These are phyloP conservation scores for Salminus brasiliensis DNA, from an alignment of 2,113 vertebrate genomes.

Conservation along the genomic window DNA sequence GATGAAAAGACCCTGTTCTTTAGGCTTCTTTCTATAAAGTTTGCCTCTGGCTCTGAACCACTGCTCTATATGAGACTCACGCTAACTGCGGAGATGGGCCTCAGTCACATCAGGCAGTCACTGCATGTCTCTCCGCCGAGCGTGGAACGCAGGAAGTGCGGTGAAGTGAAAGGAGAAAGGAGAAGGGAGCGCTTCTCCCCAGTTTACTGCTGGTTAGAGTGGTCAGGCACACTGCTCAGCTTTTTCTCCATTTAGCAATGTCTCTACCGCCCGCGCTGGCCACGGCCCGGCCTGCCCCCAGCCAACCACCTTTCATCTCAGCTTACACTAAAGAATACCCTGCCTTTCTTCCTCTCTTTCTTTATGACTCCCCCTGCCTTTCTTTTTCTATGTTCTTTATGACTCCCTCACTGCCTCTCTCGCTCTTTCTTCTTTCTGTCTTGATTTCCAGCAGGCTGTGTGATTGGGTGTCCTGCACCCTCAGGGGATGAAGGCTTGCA, in stretches of 20 bases:
- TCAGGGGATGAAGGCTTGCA: conserved; percentile 31
- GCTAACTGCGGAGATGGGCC: conserved; percentile 33
- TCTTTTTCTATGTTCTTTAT: conserved; percentile 22
- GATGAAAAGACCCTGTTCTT: not conserved
- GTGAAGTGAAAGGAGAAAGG: conserved; percentile 7
- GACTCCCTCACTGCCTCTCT: not conserved
- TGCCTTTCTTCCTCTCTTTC: conserved; percentile 45
- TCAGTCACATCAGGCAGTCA: not conserved
- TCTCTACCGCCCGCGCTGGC: conserved; percentile 34
- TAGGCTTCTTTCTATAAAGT: not conserved
- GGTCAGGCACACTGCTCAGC: conserved; percentile 36
- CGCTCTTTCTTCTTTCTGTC: conserved; percentile 19
- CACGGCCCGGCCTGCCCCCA: conserved; percentile 26
- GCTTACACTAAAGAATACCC: conserved; percentile 49
- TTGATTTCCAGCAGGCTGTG: conserved; percentile 43
- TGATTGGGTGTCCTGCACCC: conserved; percentile 41
- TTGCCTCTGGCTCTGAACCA: not conserved
- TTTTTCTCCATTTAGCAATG: conserved; percentile 53
- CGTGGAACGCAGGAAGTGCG: conserved; percentile 33
- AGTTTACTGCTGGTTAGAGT: conserved; percentile 32
- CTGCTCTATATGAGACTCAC: conserved; percentile 29
- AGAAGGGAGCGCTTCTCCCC: not conserved
- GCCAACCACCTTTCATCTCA: conserved; percentile 56
- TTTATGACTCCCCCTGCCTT: conserved; percentile 31
- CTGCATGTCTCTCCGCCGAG: conserved; percentile 15